Base-by-base conservation (phyloP, 2,888 invertebrate species). In the Drosophila infuscata region DNA sequence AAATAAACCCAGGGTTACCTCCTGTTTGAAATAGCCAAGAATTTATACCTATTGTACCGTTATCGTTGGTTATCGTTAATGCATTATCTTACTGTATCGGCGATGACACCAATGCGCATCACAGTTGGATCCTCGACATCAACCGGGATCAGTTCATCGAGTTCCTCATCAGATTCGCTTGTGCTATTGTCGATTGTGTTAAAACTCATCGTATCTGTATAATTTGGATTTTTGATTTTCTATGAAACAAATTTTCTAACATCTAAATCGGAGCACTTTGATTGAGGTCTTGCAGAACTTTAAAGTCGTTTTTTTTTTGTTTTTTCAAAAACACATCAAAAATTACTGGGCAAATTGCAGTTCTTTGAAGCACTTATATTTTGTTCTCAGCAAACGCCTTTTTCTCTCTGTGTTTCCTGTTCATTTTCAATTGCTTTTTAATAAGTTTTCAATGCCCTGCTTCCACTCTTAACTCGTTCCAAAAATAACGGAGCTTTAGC, bases 401-500 rank as follows among this genome's bases (percentile, higher is more conserved):
- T 35, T 6, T 17, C 7, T 20, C 35, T 17, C 8, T 1, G 15
- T 29, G 20, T 36, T 9, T 43, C 9, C 25, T 25, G 3, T 25
- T 63, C 30, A 32, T 36, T 58, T 59, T 59, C 54, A 64, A 74
- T 70, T 80, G 75, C 62, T 79, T 84, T 85, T 82, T 79, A 88
- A 88, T 88, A 75, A 82, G 83, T 88, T 84, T 88, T 63, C 83
- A 79, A 82, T 85, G 48, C 25, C 35, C 49, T 29, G 15, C 59
- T 15, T 56, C 12, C 51, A 36, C 32, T 15, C 20, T 6, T 17
- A 8, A 32, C 11, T 33, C 15, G 3, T 11, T 32, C 20, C 38
- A 12, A 25, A 67, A 60, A 57, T 64, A 59, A 54, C 57, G 32
- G 56, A 49, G 72, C 74, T 74, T 86, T 69, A 43, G 71, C 53